Evolutionary conservation across 2,797 vertebrate species (phyloP).

Genomic region (Channallabes apus): DNA sequence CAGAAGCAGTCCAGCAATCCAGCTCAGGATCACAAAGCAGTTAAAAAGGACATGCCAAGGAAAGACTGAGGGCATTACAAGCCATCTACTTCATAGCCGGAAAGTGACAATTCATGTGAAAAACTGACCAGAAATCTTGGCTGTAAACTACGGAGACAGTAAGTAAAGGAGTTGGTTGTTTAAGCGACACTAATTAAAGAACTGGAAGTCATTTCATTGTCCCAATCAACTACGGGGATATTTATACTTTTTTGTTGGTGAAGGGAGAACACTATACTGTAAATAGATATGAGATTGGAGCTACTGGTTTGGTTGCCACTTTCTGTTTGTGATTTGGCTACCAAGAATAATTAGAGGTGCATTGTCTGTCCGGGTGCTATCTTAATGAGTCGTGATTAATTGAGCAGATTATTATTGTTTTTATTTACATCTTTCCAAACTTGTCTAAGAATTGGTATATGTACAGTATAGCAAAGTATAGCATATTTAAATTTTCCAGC

Average conservation of each 20-base stretch:
- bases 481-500: constrained; percentile 70
- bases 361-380: constrained; percentile 81
- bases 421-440: constrained; percentile 58
- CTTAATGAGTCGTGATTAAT: constrained; percentile 80
- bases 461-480: constrained; percentile 70
- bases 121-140: constrained; percentile 76
- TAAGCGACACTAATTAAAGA: constrained; percentile 68
- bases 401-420: constrained; percentile 71
- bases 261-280: constrained; percentile 32
- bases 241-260: constrained; percentile 90
- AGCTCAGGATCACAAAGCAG: constrained; percentile 73
- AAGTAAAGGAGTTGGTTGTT: constrained; percentile 67
- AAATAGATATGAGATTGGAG: constrained; percentile 79
- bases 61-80: constrained; percentile 52
- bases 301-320: constrained; percentile 78
- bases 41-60: constrained; percentile 65
- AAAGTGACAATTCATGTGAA: constrained; percentile 61
- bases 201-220: constrained; percentile 71
- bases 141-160: constrained; percentile 75
- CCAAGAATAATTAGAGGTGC: constrained; percentile 67
- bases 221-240: constrained; percentile 89
- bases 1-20: constrained; percentile 62
- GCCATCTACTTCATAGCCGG: constrained; percentile 55
- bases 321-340: constrained; percentile 65
- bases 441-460: constrained; percentile 63